A percentile compares a stretch with the other conserved stretches of the same genome.
Conservation (phyloP, 2,113 vertebrate species). For the Prietella phreatophila region DNA sequence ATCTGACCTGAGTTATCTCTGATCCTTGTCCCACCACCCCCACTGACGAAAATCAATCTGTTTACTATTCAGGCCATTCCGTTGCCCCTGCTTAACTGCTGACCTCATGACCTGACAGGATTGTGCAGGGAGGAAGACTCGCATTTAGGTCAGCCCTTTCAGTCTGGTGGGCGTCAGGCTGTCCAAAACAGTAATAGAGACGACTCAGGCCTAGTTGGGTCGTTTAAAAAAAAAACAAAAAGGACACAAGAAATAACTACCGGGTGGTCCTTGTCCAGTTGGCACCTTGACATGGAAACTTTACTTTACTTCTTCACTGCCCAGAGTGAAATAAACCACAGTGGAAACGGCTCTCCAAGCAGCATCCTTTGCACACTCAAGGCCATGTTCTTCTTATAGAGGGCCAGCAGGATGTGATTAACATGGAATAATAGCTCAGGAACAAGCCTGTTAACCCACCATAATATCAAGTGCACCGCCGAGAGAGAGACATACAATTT, state of each 20-base stretch:
- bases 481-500: constrained; percentile 71
- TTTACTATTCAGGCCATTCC: constrained; percentile 60
- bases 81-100: constrained; percentile 54
- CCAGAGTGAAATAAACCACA: not conserved
- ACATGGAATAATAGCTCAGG: constrained; percentile 68
- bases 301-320: constrained; percentile 18
- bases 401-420: constrained; percentile 60
- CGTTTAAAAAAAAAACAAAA: not conserved
- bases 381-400: constrained; percentile 22
- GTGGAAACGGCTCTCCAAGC: not conserved
- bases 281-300: constrained; percentile 18
- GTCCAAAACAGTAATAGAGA: constrained; percentile 53
- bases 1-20: constrained; percentile 49
- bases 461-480: constrained; percentile 56
- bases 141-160: constrained; percentile 56
- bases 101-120: constrained; percentile 59
- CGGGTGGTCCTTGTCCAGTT: constrained; percentile 38
- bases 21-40: constrained; percentile 14
- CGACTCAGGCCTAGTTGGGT: constrained; percentile 10
- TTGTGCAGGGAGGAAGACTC: constrained; percentile 57
- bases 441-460: constrained; percentile 55
- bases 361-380: constrained; percentile 5
- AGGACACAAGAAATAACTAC: not conserved
- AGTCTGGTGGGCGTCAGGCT: constrained; percentile 59
- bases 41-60: constrained; percentile 64